Conservation (phyloP, 2,113 vertebrate genomes). For the Cynoglossus semilaevis region DNA sequence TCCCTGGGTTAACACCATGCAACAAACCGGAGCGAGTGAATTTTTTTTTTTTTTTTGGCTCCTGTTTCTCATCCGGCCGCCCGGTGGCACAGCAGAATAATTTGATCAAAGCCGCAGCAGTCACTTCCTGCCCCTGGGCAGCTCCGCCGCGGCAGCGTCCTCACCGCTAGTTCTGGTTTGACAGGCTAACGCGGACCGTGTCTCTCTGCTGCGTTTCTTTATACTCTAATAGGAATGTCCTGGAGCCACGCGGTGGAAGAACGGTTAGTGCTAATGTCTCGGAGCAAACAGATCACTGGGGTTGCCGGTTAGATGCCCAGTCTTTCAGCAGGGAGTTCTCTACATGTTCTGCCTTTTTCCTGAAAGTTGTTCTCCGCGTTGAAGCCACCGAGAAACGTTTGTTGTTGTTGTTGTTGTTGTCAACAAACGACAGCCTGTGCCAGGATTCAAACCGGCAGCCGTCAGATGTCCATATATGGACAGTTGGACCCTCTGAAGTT, state of each 20-base stretch:
- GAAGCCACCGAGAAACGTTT: too few species aligned
- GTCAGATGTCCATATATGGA: too few species aligned
- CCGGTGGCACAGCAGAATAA: background rate
- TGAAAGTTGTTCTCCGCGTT: too few species aligned
- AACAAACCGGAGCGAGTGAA: background rate
- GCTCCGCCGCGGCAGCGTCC: background rate
- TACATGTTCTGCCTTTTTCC: background rate
- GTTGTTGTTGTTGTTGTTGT: too few species aligned
- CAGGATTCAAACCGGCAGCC: too few species aligned
- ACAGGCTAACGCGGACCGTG: background rate
- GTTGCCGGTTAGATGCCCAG: too few species aligned
- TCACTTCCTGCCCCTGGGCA: slow-evolving; percentile 1
- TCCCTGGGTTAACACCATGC: background rate
- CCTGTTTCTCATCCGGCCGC: background rate
- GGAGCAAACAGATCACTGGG: too few species aligned
- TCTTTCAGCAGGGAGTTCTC: too few species aligned
- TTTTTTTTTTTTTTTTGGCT: background rate
- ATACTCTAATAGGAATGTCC: background rate
- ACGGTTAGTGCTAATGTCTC: too few species aligned
- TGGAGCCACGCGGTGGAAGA: background rate
- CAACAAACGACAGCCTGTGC: too few species aligned
- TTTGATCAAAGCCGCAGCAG: slow-evolving; percentile 7
- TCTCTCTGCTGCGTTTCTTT: background rate
- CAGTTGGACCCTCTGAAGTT: too few species aligned
- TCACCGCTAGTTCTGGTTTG: background rate